phyloP scores from a whole-genome alignment of 2,113 vertebrate species.

The Microtus oregoni region DNA sequence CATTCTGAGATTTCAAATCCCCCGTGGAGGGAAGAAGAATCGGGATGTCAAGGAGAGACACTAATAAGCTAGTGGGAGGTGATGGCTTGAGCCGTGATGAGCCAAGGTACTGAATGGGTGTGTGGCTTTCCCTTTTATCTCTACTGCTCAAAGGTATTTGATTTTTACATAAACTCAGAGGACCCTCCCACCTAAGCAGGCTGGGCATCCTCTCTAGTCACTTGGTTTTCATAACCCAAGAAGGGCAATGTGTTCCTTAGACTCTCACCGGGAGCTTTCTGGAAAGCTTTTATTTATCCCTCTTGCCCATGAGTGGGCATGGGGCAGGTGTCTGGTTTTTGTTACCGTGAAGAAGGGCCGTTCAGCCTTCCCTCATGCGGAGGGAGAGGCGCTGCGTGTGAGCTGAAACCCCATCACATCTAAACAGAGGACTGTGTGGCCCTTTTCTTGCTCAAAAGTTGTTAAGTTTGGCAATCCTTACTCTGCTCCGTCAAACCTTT shows the following conservation, averaged over 20 bases:
- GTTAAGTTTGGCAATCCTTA: conserved; percentile 85
- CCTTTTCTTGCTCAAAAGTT: conserved; percentile 78
- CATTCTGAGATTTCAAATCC: background rate
- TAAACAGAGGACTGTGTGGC: conserved; percentile 83
- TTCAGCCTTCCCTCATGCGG: conserved; percentile 51
- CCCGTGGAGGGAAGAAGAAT: background rate
- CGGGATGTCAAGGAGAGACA: background rate
- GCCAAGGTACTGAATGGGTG: background rate
- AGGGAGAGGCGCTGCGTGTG: background rate
- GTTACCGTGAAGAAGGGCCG: conserved; percentile 43
- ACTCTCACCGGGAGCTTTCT: conserved; percentile 68
- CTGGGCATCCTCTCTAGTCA: conserved; percentile 62
- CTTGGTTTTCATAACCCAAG: conserved; percentile 65
- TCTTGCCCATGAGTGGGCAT: conserved; percentile 59
- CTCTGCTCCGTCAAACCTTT: conserved; percentile 82
- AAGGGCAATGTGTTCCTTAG: conserved; percentile 68
- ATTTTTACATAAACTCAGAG: background rate
- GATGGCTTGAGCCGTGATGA: background rate
- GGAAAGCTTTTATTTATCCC: conserved; percentile 67
- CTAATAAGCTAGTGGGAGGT: background rate
- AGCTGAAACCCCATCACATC: conserved; percentile 63
- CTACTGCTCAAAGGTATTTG: background rate
- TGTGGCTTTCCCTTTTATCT: background rate
- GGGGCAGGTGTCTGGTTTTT: conserved; percentile 69
- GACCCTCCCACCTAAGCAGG: background rate